Percentiles rank a stretch among this genome's conserved stretches.
These are phyloP conservation scores for Ormyrus nitidulus DNA, from an alignment of 2,888 invertebrate species.

Conservation along the genomic window DNA sequence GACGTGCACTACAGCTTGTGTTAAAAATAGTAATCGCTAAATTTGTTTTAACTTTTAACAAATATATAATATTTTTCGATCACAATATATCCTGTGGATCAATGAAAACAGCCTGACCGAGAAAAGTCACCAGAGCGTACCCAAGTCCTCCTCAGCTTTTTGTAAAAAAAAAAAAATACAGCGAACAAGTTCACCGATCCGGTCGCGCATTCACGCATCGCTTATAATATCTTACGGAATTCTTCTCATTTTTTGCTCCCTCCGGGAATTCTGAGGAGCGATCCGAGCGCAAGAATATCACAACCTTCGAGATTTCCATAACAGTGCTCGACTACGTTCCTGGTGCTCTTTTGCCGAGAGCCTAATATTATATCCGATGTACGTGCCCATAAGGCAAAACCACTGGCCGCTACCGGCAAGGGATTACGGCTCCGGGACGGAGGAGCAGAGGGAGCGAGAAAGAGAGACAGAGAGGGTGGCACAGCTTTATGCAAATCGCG, in stretches of 20 bases:
- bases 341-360: neutral
- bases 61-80: no score
- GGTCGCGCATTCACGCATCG: neutral
- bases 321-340: conserved; percentile 54
- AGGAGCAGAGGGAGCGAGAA: no score
- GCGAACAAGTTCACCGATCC: neutral
- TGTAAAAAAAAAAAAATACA: conserved; percentile 21
- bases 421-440: conserved; percentile 54
- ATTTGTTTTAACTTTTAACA: no score
- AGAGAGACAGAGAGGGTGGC: no score
- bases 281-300: conserved; percentile 60
- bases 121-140: no score
- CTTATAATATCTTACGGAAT: no score
- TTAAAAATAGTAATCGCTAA: no score
- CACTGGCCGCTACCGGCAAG: conserved; percentile 42
- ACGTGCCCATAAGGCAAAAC: conserved; percentile 61
- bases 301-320: conserved; percentile 60
- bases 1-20: no score
- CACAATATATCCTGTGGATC: no score
- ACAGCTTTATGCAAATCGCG: no score
- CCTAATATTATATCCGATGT: conserved; percentile 62
- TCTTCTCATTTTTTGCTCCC: neutral
- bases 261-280: conserved; percentile 56
- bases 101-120: no score
- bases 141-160: no score